Evolutionary conservation across 2,888 invertebrate genomes (phyloP), one percentile per base, ranked within the genome.

Genomic region (Myathropa florea): DNA sequence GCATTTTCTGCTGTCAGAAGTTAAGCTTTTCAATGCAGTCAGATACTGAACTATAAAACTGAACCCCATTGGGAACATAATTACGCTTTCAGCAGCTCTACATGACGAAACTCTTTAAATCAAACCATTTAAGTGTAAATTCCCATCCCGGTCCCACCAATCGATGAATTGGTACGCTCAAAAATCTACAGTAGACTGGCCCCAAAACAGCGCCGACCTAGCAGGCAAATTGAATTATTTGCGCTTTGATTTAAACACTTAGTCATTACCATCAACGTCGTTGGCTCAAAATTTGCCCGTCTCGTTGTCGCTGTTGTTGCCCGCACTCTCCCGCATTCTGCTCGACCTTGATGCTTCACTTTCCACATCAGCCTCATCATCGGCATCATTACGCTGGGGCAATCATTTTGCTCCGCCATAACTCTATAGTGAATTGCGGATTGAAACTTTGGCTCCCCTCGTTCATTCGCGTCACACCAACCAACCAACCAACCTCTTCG

Each of bases 151-250:
- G 18, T 46, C 18, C 46, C 78, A 65, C 33, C 28, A 75, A 83
- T 86, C 86, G 60, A 70, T 70, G 71, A 73, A 75, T 78, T 79
- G 75, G 67, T 86, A 73, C 64, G 70, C 78, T 78, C 33, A 30
- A 60, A 72, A 83, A 75, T 75, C 61, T 68, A 65, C 60, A 61
- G 18, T 18, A 63, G 30, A 61, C 3, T 14, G 39, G 30, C 39
- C 65, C 46, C 63, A 57, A 71, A 79, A 79, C 83, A 83, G 61
- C 78, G 81, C 23, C 82, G 57, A 78, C 65, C 65, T 39, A 70
- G 75, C 53, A 3, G 24, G 57, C 75, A 83, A 86, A 86, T 86
- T 79, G 63, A 83, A 86, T 86, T 86, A 86, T 86, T 86, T 83
- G 73, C 78, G 83, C 83, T 75, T 83, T 70, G 68, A 81, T 68